Percentiles rank a stretch among this genome's conserved stretches.
Evolutionary conservation across 2,888 invertebrate species (phyloP).

Genomic region (Melanargia galathea): DNA sequence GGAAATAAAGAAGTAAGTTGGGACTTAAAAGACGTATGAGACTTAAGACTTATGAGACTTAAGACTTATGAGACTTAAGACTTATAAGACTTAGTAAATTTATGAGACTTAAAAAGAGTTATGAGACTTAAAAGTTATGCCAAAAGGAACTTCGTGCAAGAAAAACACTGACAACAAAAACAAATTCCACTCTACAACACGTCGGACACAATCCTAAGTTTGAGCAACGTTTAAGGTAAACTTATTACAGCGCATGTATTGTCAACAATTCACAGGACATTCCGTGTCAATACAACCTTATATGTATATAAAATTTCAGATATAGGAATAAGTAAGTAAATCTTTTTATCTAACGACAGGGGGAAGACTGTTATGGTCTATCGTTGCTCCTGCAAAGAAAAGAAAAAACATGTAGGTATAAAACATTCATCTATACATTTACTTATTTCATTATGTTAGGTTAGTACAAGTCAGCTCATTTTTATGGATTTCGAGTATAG

Average conservation of each 20-base stretch:
- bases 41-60: no score
- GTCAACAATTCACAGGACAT: constrained; percentile 77
- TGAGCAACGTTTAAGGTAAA: constrained; percentile 78
- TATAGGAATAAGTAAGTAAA: constrained; percentile 76
- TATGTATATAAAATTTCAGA: constrained; percentile 76
- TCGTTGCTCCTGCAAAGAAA: constrained; percentile 70
- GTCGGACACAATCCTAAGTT: constrained; percentile 53
- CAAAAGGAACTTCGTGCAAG: background rate
- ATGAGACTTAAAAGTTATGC: no score
- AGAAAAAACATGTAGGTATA: constrained; percentile 32
- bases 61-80: no score
- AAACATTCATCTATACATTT: background rate
- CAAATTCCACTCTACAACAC: constrained; percentile 24
- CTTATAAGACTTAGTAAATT: no score
- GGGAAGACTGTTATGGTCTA: constrained; percentile 80
- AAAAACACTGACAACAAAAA: constrained; percentile 21
- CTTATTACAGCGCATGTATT: constrained; percentile 70
- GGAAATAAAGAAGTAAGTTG: background rate
- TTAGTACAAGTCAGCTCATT: no score
- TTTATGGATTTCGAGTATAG: no score
- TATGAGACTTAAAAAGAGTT: no score
- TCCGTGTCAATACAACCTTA: constrained; percentile 66
- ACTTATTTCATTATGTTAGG: no score
- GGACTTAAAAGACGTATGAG: no score
- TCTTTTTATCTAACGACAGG: constrained; percentile 73